These are phyloP conservation scores for Euwallacea fornicatus DNA, from an alignment of 1,140 invertebrate genomes.

Conservation along the genomic window DNA sequence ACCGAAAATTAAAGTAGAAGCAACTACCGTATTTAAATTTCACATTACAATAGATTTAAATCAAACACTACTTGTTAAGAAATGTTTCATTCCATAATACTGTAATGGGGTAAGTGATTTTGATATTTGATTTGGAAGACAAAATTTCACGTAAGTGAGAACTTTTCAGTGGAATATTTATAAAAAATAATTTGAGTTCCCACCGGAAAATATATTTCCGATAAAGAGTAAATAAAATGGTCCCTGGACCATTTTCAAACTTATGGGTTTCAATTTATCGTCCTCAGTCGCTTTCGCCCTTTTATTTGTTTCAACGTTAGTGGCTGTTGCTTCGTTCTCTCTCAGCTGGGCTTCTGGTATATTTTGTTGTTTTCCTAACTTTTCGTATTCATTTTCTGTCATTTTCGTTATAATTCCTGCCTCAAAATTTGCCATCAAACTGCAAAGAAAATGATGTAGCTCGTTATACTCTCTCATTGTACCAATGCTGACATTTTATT, in stretches of 20 bases:
- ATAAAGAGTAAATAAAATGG: slow-evolving; percentile 66
- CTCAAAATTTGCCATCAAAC: slow-evolving; percentile 70
- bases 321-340: slow-evolving; percentile 44
- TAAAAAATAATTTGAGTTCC: slow-evolving; percentile 11
- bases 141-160: background rate
- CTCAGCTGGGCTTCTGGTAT: slow-evolving; percentile 52
- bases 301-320: slow-evolving; percentile 43
- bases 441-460: slow-evolving; percentile 47
- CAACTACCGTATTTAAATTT: too few species aligned
- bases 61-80: too few species aligned
- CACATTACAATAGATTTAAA: too few species aligned
- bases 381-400: slow-evolving; percentile 69
- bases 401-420: slow-evolving; percentile 71
- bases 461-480: background rate
- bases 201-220: slow-evolving; percentile 60
- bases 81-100: background rate
- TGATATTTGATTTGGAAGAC: background rate
- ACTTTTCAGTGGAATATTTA: background rate
- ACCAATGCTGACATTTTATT: slow-evolving; percentile 62
- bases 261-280: slow-evolving; percentile 61
- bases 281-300: slow-evolving; percentile 46
- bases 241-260: slow-evolving; percentile 65
- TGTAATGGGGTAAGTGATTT: background rate
- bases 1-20: too few species aligned
- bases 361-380: slow-evolving; percentile 60